Evolutionary conservation across 1,140 invertebrate genomes (phyloP).

Genomic region (Radopholus similis): DNA sequence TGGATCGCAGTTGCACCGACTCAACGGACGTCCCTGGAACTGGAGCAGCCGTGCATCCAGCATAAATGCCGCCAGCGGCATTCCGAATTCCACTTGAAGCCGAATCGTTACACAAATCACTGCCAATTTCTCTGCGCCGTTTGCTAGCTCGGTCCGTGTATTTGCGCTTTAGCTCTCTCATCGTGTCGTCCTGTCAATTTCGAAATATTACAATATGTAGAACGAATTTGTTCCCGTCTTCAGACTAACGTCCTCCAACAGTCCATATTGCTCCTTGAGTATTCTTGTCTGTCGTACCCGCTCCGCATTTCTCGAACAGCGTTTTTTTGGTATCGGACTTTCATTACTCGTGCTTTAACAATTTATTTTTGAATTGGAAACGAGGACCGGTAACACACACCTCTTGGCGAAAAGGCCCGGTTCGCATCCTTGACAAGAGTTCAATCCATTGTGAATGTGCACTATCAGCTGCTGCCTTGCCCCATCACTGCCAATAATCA

Average conservation of each 20-base stretch:
- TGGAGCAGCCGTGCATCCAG: constrained; percentile 36
- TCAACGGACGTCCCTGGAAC: constrained; percentile 18
- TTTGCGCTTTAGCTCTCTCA: constrained; percentile 16
- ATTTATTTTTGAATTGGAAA: background rate
- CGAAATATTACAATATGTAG: background rate
- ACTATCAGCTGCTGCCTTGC: background rate
- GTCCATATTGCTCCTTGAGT: constrained; percentile 14
- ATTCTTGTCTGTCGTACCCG: background rate
- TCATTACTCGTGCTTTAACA: background rate
- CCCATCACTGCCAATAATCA: background rate
- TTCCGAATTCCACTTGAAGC: background rate
- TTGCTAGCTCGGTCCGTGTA: constrained; percentile 19
- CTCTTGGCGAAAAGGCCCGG: constrained; percentile 1
- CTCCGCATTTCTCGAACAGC: background rate
- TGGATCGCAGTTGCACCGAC: constrained; percentile 4
- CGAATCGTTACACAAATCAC: background rate
- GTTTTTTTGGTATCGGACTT: background rate
- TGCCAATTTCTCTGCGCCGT: background rate
- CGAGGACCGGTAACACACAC: background rate
- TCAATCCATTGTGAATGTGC: constrained; percentile 17
- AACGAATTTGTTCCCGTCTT: background rate
- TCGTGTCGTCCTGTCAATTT: background rate
- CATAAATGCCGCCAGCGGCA: constrained; percentile 45
- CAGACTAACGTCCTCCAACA: constrained; percentile 5
- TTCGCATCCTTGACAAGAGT: constrained; percentile 17